Percentiles rank a stretch among this genome's conserved stretches.
phyloP scores from a whole-genome alignment of 2,797 vertebrate species.

The Darevskia mixta region DNA sequence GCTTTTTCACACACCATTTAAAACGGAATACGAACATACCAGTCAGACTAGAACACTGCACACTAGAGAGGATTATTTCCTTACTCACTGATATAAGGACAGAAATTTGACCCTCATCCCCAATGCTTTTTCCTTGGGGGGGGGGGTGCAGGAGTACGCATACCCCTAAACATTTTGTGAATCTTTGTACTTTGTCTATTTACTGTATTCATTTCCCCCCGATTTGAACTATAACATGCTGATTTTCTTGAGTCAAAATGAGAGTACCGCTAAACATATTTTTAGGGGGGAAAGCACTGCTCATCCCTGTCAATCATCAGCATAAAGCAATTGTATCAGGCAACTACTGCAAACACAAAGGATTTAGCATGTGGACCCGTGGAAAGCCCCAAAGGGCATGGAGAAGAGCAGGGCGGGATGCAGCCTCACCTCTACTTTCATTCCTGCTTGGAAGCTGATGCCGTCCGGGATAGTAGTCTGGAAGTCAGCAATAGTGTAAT shows the following conservation, averaged over 20 bases:
- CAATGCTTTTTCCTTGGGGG: no score
- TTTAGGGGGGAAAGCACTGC: rapidly evolving
- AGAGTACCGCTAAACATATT: no score
- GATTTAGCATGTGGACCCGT: neutral
- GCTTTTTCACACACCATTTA: no score
- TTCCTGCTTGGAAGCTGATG: conserved; percentile 96
- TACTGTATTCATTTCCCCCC: no score
- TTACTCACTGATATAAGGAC: neutral
- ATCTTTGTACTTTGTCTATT: no score
- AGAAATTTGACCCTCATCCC: neutral
- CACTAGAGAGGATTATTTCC: neutral
- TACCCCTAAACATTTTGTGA: no score
- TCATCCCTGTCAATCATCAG: neutral
- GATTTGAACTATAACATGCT: no score
- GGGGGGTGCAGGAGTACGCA: no score
- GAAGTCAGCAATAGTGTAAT: conserved; percentile 98
- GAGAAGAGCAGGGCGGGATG: neutral
- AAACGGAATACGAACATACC: neutral
- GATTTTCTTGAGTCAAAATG: no score
- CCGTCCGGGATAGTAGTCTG: conserved; percentile 98
- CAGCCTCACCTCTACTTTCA: conserved; percentile 93
- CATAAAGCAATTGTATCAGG: neutral
- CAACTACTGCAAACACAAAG: neutral
- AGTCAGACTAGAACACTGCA: neutral
- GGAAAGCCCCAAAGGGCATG: rapidly evolving